Conservation (phyloP, 1,140 invertebrate species). For the Scaptomyza graminum region DNA sequence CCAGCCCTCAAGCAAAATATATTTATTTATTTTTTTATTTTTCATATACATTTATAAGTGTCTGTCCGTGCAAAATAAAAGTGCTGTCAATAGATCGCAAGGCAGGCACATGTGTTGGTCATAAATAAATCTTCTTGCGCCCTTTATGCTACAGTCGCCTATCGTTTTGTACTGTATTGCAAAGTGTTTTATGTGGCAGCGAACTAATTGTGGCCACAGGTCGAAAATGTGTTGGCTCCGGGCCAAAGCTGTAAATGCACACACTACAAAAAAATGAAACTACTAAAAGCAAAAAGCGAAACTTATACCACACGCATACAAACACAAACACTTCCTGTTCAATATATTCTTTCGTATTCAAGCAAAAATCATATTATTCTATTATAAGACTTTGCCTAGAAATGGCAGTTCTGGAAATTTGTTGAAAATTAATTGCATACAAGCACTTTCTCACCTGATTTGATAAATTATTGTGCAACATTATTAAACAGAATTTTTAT, state of each 20-base stretch:
- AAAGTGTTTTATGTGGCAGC: constrained; percentile 34
- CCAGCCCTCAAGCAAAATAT: constrained; percentile 31
- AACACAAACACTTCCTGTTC: not conserved
- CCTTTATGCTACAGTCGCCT: constrained; percentile 32
- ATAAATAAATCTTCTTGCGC: constrained; percentile 57
- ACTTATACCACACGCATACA: not conserved
- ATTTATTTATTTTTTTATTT: too few relatives aligned
- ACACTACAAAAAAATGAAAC: not conserved
- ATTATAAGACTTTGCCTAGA: too few relatives aligned
- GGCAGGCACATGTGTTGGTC: constrained; percentile 47
- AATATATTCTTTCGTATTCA: not conserved
- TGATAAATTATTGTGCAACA: too few relatives aligned
- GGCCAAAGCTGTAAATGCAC: constrained; percentile 27
- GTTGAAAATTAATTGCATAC: too few relatives aligned
- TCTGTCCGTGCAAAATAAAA: constrained; percentile 16
- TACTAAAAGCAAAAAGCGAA: not conserved
- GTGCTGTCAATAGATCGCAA: constrained; percentile 21
- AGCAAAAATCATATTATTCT: too few relatives aligned
- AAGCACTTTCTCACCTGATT: too few relatives aligned
- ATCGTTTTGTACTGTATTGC: constrained; percentile 12
- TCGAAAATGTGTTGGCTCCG: constrained; percentile 35
- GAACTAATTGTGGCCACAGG: constrained; percentile 36
- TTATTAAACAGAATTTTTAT: too few relatives aligned
- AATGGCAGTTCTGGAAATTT: too few relatives aligned
- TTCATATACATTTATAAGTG: not conserved